Conservation (phyloP, 1,140 invertebrate species). For the Trigoniulus corallinus region DNA sequence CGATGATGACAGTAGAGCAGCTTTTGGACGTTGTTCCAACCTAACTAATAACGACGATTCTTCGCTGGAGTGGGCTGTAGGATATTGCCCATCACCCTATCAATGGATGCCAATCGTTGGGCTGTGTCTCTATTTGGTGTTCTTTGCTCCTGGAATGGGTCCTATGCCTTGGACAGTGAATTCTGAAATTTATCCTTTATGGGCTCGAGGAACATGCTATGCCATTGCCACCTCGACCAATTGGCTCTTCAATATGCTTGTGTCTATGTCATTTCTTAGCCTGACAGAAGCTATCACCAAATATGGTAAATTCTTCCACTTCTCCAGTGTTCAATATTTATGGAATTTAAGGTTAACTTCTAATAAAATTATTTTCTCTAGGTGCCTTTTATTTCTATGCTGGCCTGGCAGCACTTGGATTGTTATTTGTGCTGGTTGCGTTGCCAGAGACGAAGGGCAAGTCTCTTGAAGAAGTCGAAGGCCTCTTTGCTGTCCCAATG, state of each 20-base stretch:
- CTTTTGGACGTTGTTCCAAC: slow-evolving; percentile 10
- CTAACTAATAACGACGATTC: slow-evolving; percentile 3
- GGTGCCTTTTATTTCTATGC: slow-evolving; percentile 39
- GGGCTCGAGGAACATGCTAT: slow-evolving; percentile 38
- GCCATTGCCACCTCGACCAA: slow-evolving; percentile 39
- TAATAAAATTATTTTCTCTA: slow-evolving; percentile 17
- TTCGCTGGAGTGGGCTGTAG: slow-evolving; percentile 22
- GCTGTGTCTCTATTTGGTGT: slow-evolving; percentile 33
- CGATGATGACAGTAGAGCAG: not conserved
- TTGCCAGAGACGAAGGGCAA: slow-evolving; percentile 39
- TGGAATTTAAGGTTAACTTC: not conserved
- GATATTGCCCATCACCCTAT: slow-evolving; percentile 33
- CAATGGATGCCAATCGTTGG: slow-evolving; percentile 34
- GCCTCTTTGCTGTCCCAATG: slow-evolving; percentile 23
- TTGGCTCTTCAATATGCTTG: slow-evolving; percentile 39
- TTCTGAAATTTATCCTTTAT: slow-evolving; percentile 44
- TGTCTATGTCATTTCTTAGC: slow-evolving; percentile 41
- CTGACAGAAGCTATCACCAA: slow-evolving; percentile 31
- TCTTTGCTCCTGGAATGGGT: slow-evolving; percentile 40
- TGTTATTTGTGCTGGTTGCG: slow-evolving; percentile 30
- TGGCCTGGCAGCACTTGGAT: slow-evolving; percentile 30
- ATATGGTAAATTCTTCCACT: slow-evolving; percentile 24
- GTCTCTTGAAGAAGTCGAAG: slow-evolving; percentile 34
- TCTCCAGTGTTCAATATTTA: not conserved
- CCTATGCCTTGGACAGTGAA: slow-evolving; percentile 49